Base-by-base conservation (phyloP, 2,797 vertebrate species). In the Hylomyscus alleni region DNA sequence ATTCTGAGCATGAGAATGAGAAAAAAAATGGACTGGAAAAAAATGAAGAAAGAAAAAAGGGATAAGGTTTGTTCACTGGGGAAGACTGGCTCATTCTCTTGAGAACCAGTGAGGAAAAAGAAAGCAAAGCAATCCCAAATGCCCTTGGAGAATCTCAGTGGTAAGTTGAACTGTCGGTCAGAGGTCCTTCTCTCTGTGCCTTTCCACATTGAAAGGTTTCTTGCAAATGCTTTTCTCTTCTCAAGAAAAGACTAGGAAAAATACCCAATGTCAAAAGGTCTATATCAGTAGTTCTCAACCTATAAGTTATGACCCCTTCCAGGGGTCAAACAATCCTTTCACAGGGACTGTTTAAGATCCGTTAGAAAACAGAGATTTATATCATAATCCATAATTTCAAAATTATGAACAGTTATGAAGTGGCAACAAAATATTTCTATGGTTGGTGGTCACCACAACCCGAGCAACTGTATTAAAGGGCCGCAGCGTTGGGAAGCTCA, bases 191-290 rank as follows among this genome's bases (percentile, higher is more conserved):
- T 22, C 73, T 82, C 4, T 84, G 90, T 95, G 84, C 15, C 50
- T 84, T 88, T 93, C 47, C n/a, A 88, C 73, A 93, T 76, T 93
- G 87, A 91, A 80, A 89, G 56, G 90, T 81, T 95, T 95, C n/a
- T 91, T 90, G 72, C 77, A 96, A 97, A 96, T 78, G 34, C 1
- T 96, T 92, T 96, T 94, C n/a, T 94, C 89, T 96, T 93, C n/a
- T 94, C 89, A 91, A 80, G 82, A 94, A 85, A 95, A 95, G 75
- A 93, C 62, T n/a, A 73, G 37, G 73, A 84, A 95, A 17, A 93
- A 93, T 31, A 82, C 80, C 34, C 56, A 47, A 75, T 80, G 75
- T 84, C 72, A 78, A 90, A 95, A 93, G 54, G 29, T 85, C 47
- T 93, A 37, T 72, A 37, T 9, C 17, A 72, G n/a, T 72, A n/a